Evolutionary conservation across 1,140 invertebrate genomes (phyloP).

Genomic region (Fopius arisanus): DNA sequence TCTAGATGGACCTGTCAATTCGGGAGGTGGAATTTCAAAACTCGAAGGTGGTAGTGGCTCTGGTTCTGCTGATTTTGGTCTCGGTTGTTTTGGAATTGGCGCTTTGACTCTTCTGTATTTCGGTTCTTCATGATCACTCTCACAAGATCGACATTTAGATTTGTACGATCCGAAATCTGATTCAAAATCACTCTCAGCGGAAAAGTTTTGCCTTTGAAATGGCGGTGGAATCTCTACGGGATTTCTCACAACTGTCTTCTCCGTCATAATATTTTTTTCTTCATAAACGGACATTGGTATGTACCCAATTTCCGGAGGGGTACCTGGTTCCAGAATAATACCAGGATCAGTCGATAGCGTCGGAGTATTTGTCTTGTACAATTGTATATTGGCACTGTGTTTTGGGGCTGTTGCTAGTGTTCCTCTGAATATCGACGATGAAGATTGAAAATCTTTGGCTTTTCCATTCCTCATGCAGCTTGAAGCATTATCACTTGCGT

Average conservation of each 20-base stretch:
- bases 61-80: slow-evolving; percentile 67
- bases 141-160: slow-evolving; percentile 71
- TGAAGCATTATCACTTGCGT: not conserved
- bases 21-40: slow-evolving; percentile 66
- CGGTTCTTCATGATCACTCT: slow-evolving; percentile 73
- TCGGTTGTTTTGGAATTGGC: slow-evolving; percentile 54
- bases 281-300: slow-evolving; percentile 53
- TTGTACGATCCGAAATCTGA: slow-evolving; percentile 70
- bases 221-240: slow-evolving; percentile 54
- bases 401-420: slow-evolving; percentile 36
- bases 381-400: slow-evolving; percentile 49
- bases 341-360: slow-evolving; percentile 25
- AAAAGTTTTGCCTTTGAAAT: slow-evolving; percentile 67
- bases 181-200: slow-evolving; percentile 76
- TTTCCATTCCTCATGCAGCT: not conserved
- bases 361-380: not conserved
- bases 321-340: slow-evolving; percentile 67
- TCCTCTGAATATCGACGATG: slow-evolving; percentile 29
- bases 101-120: slow-evolving; percentile 66
- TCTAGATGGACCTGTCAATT: slow-evolving; percentile 63
- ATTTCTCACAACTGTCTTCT: not conserved
- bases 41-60: slow-evolving; percentile 68
- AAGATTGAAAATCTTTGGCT: slow-evolving; percentile 22
- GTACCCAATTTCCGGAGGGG: slow-evolving; percentile 73
- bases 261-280: slow-evolving; percentile 58